Conservation (phyloP, 1,140 invertebrate genomes). For the Cherax quadricarinatus region DNA sequence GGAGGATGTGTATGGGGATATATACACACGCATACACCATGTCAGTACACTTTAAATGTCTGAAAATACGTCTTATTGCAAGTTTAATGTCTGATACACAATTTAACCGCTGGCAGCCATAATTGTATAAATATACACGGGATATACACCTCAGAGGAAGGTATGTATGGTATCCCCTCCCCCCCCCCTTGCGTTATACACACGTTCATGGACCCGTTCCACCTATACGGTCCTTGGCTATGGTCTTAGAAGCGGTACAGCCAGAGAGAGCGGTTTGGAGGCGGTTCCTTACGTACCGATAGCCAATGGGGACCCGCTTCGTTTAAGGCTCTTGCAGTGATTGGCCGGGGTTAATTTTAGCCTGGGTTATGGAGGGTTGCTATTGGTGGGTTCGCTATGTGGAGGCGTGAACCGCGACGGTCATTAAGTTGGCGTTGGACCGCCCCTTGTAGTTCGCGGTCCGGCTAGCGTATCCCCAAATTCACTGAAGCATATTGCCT, state of each 20-base stretch:
- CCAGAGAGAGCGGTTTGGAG: conserved; percentile 46
- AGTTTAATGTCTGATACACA: too few species aligned
- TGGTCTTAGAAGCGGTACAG: conserved; percentile 26
- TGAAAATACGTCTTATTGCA: too few species aligned
- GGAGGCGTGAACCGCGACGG: background rate
- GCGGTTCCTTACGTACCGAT: background rate
- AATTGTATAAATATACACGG: too few species aligned
- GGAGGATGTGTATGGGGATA: too few species aligned
- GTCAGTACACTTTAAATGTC: too few species aligned
- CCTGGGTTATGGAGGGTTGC: background rate
- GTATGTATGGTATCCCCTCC: background rate
- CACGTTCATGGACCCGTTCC: conserved; percentile 27
- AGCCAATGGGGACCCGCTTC: conserved; percentile 13
- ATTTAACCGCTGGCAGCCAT: too few species aligned
- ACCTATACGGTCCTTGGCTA: conserved; percentile 56
- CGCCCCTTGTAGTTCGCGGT: conserved; percentile 42
- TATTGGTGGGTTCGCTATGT: background rate
- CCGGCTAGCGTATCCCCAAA: conserved; percentile 61
- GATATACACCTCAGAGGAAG: background rate
- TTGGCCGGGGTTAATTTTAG: conserved; percentile 60
- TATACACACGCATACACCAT: too few species aligned
- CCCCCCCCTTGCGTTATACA: conserved; percentile 27
- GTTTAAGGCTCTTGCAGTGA: background rate
- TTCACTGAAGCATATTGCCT: conserved; percentile 60
- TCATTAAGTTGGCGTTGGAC: conserved; percentile 37